phyloP scores from a whole-genome alignment of 2,888 invertebrate species.

The Empis stercorea region DNA sequence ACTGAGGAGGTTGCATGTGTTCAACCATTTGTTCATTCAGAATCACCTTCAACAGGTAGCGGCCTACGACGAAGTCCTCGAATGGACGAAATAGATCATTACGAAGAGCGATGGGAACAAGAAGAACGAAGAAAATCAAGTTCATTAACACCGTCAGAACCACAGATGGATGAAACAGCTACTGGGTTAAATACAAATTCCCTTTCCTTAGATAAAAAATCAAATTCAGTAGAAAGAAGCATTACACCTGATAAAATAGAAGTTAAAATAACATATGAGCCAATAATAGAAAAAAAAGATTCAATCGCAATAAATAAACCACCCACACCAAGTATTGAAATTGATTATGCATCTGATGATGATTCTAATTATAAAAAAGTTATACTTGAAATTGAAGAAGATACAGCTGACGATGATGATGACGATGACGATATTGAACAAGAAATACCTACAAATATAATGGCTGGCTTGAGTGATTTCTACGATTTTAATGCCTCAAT shows the following conservation, averaged over 20 bases:
- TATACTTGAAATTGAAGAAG: neutral
- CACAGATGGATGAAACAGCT: neutral
- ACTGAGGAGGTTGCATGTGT: neutral
- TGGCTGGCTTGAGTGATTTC: conserved; percentile 33
- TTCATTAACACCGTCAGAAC: neutral
- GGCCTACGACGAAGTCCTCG: conserved; percentile 29
- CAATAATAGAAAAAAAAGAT: neutral
- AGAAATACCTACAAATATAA: conserved; percentile 19
- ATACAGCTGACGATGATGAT: neutral
- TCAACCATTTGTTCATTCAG: conserved; percentile 3
- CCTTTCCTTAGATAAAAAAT: neutral
- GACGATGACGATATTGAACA: neutral
- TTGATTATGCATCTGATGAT: conserved; percentile 23
- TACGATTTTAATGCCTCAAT: conserved; percentile 32
- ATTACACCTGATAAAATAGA: neutral
- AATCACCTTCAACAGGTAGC: no score
- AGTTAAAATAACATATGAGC: neutral
- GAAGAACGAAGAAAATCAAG: neutral
- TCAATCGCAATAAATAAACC: conserved; percentile 7
- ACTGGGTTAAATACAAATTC: neutral
- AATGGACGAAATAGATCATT: conserved; percentile 28
- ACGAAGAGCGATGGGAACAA: conserved; percentile 25
- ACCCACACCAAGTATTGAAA: conserved; percentile 13
- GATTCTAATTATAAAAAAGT: conserved; percentile 7
- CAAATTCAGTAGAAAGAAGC: neutral